Evolutionary conservation across 2,113 vertebrate genomes (phyloP), one percentile per base, ranked within the genome.

Genomic region (Sceloporus undulatus): DNA sequence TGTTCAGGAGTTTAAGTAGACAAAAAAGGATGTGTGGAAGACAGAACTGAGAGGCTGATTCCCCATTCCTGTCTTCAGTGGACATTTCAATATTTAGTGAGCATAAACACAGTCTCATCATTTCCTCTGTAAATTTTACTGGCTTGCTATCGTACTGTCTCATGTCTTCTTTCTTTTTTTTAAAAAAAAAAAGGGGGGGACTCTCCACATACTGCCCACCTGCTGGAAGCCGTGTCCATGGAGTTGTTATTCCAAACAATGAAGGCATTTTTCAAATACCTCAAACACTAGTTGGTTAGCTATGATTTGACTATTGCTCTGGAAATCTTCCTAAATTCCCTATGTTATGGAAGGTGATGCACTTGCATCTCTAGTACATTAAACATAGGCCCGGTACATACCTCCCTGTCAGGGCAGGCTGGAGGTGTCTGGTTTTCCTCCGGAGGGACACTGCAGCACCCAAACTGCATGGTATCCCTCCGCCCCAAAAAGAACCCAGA

Each of bases 291-390:
- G 6, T 21, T n/a, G 66, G 9, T 21, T 38, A 25, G 16, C 34
- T 42, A 21, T 29, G 40, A 13, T n/a, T 38, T 74, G 38, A 62
- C 74, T 59, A 18, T 71, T 27, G 62, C 42, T n/a, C 27, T 38
- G 21, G 34, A 8, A 11, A 82, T n/a, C n/a, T 71, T 79, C 76
- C 79, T 48, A 70, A 79, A 83, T 19, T n/a, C 13, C 29, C 9
- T 29, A 27, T 54, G 40, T 74, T 82, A 34, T 23, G 66, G 54
- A 25, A 11, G 4, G 38, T 38, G 18, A 75, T 85, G 40, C 79
- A 52, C 74, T 29, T 66, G 42, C 62, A 75, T 75, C 21, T 74
- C 42, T 82, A 18, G 65, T 76, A 8, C 70, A 48, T 88, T 87
- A 87, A 81, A 74, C 48, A 48, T 34, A 34, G 34, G 34, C 34